Evolutionary conservation across 2,113 vertebrate species (phyloP), one percentile per base, ranked within the genome.

Genomic region (Cebus imitator): DNA sequence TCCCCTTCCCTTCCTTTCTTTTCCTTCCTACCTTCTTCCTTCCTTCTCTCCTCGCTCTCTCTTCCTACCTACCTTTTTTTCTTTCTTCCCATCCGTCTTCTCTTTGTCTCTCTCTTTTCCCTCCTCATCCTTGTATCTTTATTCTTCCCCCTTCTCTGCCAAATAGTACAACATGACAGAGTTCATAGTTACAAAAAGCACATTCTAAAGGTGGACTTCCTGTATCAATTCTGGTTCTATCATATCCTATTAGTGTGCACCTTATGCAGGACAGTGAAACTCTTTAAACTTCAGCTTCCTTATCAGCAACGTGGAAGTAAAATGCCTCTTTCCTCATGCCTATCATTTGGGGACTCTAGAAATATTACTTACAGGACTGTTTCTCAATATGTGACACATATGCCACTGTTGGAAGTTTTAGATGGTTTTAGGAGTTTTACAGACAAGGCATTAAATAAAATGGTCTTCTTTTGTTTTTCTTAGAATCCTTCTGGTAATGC

Each of bases 1-100:
- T 37, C 30, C 35, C 21, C 8, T 0, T 13, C 37, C 1, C 6
- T 10, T 25, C 11, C 0, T 27, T 27, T 64, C 10, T 64, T 64
- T 72, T 5, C 32, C 21, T 18, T 9, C 6, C 4, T 10, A n/a
- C 35, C 9, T 4, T 17, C 5, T 55, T 3, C 6, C 25, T 32
- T 25, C 13, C 25, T 3, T 13, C 13, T 30, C 14, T 45, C 27
- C 4, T 1, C 14, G 32, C 32, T 23, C 70, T 10, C 27, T 43
- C 37, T 27, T 40, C 16, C 35, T 55, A 6, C 25, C 27, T 35
- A 16, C 9, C 14, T 35, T 40, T 1, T 30, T 32, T 64, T 32
- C 27, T 64, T 32, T 13, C 12, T 64, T 64, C 61, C 61, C 27
- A 14, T 64, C 61, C 5, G 6, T 64, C 61, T 64, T 13, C 61